Percentiles rank a stretch among this genome's conserved stretches.
phyloP scores from a whole-genome alignment of 2,113 vertebrate genomes.

The Pitta sordida region DNA sequence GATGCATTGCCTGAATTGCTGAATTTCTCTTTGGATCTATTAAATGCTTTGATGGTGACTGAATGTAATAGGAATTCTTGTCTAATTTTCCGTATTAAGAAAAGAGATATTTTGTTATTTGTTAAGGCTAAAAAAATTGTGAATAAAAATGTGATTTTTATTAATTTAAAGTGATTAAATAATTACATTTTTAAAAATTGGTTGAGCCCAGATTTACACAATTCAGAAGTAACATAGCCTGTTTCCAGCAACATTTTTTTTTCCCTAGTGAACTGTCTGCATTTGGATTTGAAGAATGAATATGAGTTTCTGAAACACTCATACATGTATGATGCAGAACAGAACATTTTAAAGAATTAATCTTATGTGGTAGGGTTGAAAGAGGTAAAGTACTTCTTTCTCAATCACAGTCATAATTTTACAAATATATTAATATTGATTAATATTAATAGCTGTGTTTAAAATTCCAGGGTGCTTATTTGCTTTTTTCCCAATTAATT shows the following conservation, averaged over 20 bases:
- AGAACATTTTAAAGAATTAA: not conserved
- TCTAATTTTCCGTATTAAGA: not conserved
- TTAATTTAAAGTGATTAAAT: too few species aligned
- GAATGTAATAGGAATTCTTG: not conserved
- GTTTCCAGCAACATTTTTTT: not conserved
- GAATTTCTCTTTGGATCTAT: not conserved
- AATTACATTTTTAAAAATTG: not conserved
- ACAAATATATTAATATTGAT: not conserved
- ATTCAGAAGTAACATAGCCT: not conserved
- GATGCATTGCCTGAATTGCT: not conserved
- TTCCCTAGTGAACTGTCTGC: not conserved
- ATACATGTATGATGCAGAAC: not conserved
- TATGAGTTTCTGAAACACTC: not conserved
- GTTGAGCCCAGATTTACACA: not conserved
- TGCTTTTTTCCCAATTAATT: not conserved
- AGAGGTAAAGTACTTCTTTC: not conserved
- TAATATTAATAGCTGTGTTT: not conserved
- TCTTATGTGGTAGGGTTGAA: not conserved
- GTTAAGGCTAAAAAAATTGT: not conserved
- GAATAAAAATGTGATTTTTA: not conserved
- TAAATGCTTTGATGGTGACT: not conserved
- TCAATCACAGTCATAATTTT: not conserved
- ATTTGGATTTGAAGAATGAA: not conserved
- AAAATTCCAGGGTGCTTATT: not conserved
- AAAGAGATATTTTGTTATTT: not conserved